phyloP scores from a whole-genome alignment of 2,113 vertebrate genomes.

The Antigone vipio region DNA sequence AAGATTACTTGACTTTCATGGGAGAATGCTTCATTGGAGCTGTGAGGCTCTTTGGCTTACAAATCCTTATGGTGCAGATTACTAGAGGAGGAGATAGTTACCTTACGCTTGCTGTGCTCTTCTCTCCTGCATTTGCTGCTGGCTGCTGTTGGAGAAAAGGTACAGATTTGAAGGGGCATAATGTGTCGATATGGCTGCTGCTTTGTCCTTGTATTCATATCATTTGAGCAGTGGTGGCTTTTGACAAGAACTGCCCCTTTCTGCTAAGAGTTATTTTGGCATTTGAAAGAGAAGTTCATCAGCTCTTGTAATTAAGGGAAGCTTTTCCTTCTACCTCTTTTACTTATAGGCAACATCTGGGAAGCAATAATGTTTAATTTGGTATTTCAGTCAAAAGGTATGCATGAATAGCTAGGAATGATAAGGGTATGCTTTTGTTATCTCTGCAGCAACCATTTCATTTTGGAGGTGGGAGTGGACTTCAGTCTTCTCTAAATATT shows the following conservation, averaged over 20 bases:
- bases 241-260: neutral
- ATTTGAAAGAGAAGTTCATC: neutral
- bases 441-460: neutral
- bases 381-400: neutral
- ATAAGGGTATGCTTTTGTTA: neutral
- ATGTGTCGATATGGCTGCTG: neutral
- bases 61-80: neutral
- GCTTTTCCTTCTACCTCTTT: neutral
- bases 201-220: neutral
- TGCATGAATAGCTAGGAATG: neutral
- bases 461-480: neutral
- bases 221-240: neutral
- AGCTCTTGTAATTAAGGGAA: neutral
- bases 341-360: neutral
- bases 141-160: neutral
- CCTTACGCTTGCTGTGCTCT: neutral
- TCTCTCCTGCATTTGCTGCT: neutral
- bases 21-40: neutral
- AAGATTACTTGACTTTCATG: neutral
- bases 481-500: neutral
- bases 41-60: neutral
- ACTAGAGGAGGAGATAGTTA: neutral
- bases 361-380: neutral
- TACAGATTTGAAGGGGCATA: neutral
- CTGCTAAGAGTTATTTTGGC: neutral